These are phyloP conservation scores for Achlya flavicornis DNA, from an alignment of 2,888 invertebrate species.

Conservation along the genomic window DNA sequence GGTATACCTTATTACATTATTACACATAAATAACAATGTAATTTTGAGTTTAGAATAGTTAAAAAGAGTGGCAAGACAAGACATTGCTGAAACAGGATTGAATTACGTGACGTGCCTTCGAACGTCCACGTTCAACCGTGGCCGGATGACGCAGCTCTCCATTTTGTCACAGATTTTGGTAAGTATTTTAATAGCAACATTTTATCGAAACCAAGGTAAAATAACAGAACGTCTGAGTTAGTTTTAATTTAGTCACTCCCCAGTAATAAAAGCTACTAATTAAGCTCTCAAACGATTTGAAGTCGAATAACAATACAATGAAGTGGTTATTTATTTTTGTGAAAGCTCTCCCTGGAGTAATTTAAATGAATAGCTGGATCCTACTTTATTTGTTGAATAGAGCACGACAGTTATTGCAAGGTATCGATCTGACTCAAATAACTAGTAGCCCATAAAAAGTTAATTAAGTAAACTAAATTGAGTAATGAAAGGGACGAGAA, in stretches of 20 bases:
- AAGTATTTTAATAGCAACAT: neutral
- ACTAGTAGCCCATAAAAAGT: neutral
- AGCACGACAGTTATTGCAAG: neutral
- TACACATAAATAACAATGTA: neutral
- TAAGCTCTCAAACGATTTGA: neutral
- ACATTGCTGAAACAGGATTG: neutral
- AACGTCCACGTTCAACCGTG: neutral
- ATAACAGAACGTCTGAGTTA: too few species aligned
- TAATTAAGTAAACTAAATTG: neutral
- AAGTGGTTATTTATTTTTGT: neutral
- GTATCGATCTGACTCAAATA: neutral
- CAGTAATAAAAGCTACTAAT: neutral
- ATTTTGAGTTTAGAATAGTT: neutral
- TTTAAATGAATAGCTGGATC: neutral
- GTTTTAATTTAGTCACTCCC: too few species aligned
- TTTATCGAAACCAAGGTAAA: neutral
- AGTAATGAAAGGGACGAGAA: neutral
- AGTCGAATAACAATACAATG: too few species aligned
- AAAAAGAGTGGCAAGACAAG: neutral
- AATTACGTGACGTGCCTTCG: slow-evolving; percentile 4
- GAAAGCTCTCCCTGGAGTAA: neutral
- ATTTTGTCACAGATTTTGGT: slow-evolving; percentile 3
- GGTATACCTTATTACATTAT: too few species aligned
- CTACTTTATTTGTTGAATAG: neutral
- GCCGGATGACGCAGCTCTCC: neutral